Percentiles rank a stretch among this genome's conserved stretches.
These are phyloP conservation scores for Philereme transversata DNA, from an alignment of 2,888 invertebrate species.

Conservation along the genomic window DNA sequence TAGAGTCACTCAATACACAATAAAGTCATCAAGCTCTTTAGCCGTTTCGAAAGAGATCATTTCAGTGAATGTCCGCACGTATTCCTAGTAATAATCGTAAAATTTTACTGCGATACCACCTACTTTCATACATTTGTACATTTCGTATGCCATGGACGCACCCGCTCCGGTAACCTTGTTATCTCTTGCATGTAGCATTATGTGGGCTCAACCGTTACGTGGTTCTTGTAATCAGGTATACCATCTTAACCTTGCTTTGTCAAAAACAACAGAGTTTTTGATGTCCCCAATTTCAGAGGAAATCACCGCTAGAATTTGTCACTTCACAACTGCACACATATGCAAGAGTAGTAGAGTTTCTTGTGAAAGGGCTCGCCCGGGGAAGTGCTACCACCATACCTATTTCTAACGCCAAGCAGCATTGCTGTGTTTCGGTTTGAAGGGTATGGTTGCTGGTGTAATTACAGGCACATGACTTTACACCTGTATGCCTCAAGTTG, in stretches of 20 bases:
- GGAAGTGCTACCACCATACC: too few relatives aligned
- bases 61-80: constrained; percentile 24
- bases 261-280: constrained; percentile 19
- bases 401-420: too few relatives aligned
- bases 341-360: too few relatives aligned
- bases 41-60: constrained; percentile 20
- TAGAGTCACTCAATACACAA: constrained; percentile 11
- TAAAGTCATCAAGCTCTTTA: constrained; percentile 18
- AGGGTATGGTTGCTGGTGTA: too few relatives aligned
- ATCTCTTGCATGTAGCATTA: constrained; percentile 58
- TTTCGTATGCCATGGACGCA: constrained; percentile 59
- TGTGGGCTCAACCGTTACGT: constrained; percentile 60
- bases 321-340: too few relatives aligned
- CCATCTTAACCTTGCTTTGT: constrained; percentile 37
- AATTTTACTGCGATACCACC: constrained; percentile 20
- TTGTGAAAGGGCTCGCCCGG: too few relatives aligned
- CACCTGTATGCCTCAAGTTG: too few relatives aligned
- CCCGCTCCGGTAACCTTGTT: constrained; percentile 69
- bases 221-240: constrained; percentile 55
- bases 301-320: background rate
- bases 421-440: too few relatives aligned
- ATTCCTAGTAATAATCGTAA: constrained; percentile 30
- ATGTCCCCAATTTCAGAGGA: constrained; percentile 19
- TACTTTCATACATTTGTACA: constrained; percentile 35
- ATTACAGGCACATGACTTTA: too few relatives aligned